These are phyloP conservation scores for Pangasius macronema DNA, from an alignment of 2,797 vertebrate species.

Conservation along the genomic window DNA sequence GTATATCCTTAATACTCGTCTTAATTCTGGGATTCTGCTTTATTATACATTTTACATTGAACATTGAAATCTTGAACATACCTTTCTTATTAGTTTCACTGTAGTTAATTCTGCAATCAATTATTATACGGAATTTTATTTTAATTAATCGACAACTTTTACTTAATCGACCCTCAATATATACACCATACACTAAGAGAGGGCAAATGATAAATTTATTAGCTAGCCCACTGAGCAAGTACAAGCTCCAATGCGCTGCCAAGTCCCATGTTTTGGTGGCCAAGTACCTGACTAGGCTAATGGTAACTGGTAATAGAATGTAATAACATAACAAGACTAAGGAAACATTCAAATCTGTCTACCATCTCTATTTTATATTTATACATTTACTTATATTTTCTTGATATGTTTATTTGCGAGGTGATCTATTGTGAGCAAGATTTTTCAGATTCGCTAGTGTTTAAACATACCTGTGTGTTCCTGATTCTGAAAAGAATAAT, in stretches of 20 bases:
- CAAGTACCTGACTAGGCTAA: background rate
- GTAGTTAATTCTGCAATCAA: too few species aligned
- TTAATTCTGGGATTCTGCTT: background rate
- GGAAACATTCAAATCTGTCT: background rate
- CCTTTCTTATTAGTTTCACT: background rate
- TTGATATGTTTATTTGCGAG: background rate
- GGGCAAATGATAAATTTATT: background rate
- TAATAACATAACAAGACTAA: background rate
- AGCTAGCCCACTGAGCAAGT: background rate
- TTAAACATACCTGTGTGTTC: background rate
- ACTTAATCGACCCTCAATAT: too few species aligned
- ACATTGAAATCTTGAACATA: background rate
- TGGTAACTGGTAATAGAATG: background rate
- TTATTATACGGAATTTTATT: too few species aligned
- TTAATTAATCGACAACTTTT: too few species aligned
- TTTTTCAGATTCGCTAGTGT: background rate
- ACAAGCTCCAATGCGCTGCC: background rate
- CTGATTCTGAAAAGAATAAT: background rate
- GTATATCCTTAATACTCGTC: background rate
- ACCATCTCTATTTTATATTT: background rate
- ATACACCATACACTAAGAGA: background rate
- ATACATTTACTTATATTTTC: too few species aligned
- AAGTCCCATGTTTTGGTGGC: background rate
- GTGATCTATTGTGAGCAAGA: background rate
- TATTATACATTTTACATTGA: background rate